These are phyloP conservation scores for Imbricaverruca yamaguchii DNA, from an alignment of 2,888 invertebrate genomes.

Conservation along the genomic window DNA sequence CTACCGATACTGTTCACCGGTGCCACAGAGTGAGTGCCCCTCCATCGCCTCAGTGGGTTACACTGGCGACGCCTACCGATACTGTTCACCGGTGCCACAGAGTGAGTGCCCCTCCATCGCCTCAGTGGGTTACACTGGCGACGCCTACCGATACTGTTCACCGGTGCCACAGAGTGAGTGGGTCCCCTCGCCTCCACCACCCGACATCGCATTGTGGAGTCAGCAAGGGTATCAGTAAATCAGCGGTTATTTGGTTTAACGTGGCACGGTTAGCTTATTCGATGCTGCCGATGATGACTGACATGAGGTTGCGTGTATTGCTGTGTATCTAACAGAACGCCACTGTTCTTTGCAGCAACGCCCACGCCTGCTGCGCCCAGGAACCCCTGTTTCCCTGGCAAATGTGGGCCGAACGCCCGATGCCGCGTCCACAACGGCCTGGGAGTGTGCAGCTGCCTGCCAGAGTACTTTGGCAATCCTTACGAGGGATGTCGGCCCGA, in stretches of 20 bases:
- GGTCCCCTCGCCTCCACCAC: too few relatives aligned
- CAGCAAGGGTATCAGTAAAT: too few relatives aligned
- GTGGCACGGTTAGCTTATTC: slow-evolving; percentile 58
- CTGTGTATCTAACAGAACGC: background rate
- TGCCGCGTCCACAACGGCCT: slow-evolving; percentile 68
- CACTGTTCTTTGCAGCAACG: background rate
- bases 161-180: background rate
- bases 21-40: background rate
- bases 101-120: background rate
- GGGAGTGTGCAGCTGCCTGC: slow-evolving; percentile 63
- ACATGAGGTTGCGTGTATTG: too few relatives aligned
- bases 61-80: slow-evolving; percentile 76
- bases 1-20: slow-evolving; percentile 60
- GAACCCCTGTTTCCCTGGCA: slow-evolving; percentile 30
- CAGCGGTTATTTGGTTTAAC: background rate
- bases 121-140: slow-evolving; percentile 62
- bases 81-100: slow-evolving; percentile 48
- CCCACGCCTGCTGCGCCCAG: background rate
- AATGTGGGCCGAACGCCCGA: slow-evolving; percentile 69
- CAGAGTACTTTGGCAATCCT: slow-evolving; percentile 72
- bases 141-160: slow-evolving; percentile 70
- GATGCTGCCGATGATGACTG: too few relatives aligned
- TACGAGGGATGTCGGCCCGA: slow-evolving; percentile 69
- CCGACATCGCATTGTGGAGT: too few relatives aligned
- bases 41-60: slow-evolving; percentile 48